phyloP scores from a whole-genome alignment of 2,888 invertebrate species.

The Empis stercorea region DNA sequence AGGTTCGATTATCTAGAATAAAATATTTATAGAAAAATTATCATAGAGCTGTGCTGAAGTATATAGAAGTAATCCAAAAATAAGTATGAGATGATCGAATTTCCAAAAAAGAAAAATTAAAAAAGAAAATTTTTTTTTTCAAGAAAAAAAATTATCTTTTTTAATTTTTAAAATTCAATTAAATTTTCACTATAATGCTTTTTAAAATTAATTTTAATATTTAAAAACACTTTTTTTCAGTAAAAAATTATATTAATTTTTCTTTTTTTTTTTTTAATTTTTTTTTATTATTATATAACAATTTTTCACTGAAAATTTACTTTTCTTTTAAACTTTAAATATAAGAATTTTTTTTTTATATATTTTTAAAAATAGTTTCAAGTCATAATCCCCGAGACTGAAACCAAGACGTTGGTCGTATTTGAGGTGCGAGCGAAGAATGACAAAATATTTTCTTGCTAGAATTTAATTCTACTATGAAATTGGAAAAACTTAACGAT shows the following conservation, averaged over 20 bases:
- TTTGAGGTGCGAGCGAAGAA: constrained; percentile 83
- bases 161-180: constrained; percentile 6
- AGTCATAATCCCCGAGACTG: constrained; percentile 40
- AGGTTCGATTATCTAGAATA: too few species aligned
- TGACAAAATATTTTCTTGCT: constrained; percentile 37
- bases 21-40: too few species aligned
- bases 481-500: constrained; percentile 14
- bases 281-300: constrained; percentile 28
- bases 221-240: constrained; percentile 32
- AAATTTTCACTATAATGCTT: constrained; percentile 27
- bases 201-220: constrained; percentile 38
- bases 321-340: constrained; percentile 18
- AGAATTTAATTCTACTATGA: too few species aligned
- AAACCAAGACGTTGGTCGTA: constrained; percentile 84
- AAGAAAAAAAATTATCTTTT: constrained; percentile 8
- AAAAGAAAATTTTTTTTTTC: not conserved
- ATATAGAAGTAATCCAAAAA: not conserved
- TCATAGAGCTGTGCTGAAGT: too few species aligned
- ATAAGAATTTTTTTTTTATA: too few species aligned
- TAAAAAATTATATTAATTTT: constrained; percentile 17
- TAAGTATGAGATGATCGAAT: constrained; percentile 1
- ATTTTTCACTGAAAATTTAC: not conserved
- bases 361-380: constrained; percentile 32
- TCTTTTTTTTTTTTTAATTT: too few species aligned
- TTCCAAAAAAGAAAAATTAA: not conserved